Percentiles rank a stretch among this genome's conserved stretches.
These are phyloP conservation scores for Dinoponera quadriceps DNA, from an alignment of 1,140 invertebrate genomes.

Conservation along the genomic window DNA sequence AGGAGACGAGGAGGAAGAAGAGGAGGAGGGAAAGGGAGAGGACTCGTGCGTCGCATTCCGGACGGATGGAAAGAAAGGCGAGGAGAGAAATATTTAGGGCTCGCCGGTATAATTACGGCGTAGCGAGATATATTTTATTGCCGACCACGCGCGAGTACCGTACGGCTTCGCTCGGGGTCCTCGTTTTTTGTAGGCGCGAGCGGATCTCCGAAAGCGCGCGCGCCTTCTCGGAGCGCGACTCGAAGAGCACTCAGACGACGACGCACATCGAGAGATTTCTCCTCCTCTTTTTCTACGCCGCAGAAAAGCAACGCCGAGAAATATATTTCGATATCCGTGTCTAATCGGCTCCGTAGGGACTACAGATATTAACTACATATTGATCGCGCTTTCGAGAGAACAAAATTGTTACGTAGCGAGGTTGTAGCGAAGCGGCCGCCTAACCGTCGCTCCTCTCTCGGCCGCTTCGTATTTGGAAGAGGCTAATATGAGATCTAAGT, in stretches of 20 bases:
- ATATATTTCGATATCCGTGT: slow-evolving; percentile 62
- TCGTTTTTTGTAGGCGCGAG: slow-evolving; percentile 26
- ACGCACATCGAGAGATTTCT: neutral
- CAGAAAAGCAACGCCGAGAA: neutral
- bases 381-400: too few relatives aligned
- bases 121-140: slow-evolving; percentile 70
- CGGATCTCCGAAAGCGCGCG: neutral
- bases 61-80: slow-evolving; percentile 62
- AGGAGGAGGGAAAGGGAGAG: neutral
- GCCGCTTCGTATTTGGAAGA: too few relatives aligned
- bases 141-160: slow-evolving; percentile 44
- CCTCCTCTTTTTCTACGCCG: neutral
- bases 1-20: slow-evolving; percentile 19
- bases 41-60: slow-evolving; percentile 53
- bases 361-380: neutral
- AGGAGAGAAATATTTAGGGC: slow-evolving; percentile 69
- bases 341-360: neutral
- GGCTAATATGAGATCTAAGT: too few relatives aligned
- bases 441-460: too few relatives aligned
- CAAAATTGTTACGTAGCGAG: too few relatives aligned
- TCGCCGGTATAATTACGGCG: slow-evolving; percentile 65
- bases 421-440: too few relatives aligned
- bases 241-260: too few relatives aligned
- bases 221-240: neutral
- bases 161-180: slow-evolving; percentile 15